Evolutionary conservation across 2,888 invertebrate genomes (phyloP).

Genomic region (Drosophila subsilvestris): DNA sequence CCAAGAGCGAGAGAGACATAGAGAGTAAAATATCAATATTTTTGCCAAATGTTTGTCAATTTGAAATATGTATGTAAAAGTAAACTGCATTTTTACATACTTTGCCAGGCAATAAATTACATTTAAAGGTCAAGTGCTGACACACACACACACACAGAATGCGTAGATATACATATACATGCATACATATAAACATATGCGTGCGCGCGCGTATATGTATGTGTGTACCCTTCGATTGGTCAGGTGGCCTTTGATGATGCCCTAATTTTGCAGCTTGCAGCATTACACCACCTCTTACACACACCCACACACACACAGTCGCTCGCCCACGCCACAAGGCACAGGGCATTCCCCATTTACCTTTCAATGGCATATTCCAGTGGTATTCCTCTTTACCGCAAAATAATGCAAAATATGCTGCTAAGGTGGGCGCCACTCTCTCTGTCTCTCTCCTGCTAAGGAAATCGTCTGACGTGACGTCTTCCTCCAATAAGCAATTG

Average conservation of each 20-base stretch:
- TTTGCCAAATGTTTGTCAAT: constrained; percentile 26
- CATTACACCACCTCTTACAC: neutral
- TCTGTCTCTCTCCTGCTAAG: constrained; percentile 5
- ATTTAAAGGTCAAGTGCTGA: constrained; percentile 75
- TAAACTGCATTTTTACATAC: constrained; percentile 60
- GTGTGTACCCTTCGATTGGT: constrained; percentile 67
- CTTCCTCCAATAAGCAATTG: constrained; percentile 14
- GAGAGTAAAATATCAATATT: constrained; percentile 9
- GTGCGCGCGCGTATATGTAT: constrained; percentile 12
- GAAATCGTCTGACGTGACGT: constrained; percentile 19
- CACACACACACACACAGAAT: constrained; percentile 18
- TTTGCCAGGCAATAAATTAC: constrained; percentile 70
- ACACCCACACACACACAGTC: neutral
- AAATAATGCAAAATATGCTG: neutral
- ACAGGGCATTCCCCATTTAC: neutral
- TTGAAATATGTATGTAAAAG: neutral
- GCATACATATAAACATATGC: constrained; percentile 54
- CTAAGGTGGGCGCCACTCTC: neutral
- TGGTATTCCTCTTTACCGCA: neutral
- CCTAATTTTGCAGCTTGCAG: constrained; percentile 58
- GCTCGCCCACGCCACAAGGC: neutral
- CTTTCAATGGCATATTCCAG: neutral
- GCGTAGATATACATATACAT: constrained; percentile 48
- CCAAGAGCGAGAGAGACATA: neutral
- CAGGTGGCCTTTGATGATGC: constrained; percentile 78